Evolutionary conservation across 2,113 vertebrate genomes (phyloP).

Genomic region (Anarhynchus alexandrinus): DNA sequence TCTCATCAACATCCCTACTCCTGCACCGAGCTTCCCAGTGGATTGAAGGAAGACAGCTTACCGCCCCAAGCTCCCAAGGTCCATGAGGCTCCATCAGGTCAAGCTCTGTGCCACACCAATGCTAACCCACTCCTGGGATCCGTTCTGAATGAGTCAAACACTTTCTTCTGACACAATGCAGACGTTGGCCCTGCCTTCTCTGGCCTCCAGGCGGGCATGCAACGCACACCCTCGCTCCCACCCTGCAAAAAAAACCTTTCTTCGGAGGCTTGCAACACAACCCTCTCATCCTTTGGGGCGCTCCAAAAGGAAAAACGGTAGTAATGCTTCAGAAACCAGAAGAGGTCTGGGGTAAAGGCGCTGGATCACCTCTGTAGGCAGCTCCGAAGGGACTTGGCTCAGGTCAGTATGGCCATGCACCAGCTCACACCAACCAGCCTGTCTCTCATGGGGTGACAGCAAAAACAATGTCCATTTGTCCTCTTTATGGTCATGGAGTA

Average conservation of each 20-base stretch:
- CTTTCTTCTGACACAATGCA: fast-evolving
- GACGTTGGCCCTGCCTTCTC: neutral
- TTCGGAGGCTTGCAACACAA: neutral
- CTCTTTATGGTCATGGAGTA: neutral
- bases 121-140: neutral
- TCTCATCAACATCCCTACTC: neutral
- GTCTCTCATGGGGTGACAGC: neutral
- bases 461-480: neutral
- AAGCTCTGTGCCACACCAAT: neutral
- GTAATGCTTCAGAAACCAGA: neutral
- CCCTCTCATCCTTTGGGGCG: neutral
- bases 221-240: fast-evolving
- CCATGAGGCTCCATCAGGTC: neutral
- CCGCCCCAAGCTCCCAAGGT: fast-evolving
- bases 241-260: neutral
- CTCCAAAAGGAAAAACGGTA: neutral
- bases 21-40: fast-evolving
- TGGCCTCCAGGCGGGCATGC: neutral
- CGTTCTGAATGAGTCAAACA: fast-evolving
- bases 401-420: fast-evolving
- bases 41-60: neutral
- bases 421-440: neutral
- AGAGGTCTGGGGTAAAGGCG: neutral
- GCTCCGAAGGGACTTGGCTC: neutral
- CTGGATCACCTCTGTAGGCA: neutral